Evolutionary conservation across 2,888 invertebrate genomes (phyloP), one percentile per base, ranked within the genome.

Genomic region (Formica aserva): DNA sequence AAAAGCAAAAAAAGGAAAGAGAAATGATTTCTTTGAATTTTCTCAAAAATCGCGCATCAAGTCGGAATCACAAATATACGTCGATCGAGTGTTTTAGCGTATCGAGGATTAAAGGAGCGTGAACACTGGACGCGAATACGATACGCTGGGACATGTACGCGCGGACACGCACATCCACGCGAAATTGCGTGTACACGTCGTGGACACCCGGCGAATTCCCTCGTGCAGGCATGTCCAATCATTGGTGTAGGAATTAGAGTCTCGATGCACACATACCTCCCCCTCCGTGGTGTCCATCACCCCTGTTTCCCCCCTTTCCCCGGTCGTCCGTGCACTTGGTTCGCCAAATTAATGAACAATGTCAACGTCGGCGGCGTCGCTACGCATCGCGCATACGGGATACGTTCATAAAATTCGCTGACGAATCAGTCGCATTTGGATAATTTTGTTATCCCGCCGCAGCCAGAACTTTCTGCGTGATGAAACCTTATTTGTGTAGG

Each of bases 301-400:
- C 67, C 57, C 8, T 55, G 35, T 35, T 32, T 45, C 65, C 29
- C 71, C 6, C 6, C 3, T 66, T 67, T 57, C 35, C 62, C 71
- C n/a, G 48, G 48, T 48, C 8, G 8, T n/a, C n/a, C 52, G n/a
- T 81, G 72, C 85, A 86, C 84, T 90, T 88, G 87, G 86, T 75
- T 67, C 82, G 60, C 32, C 78, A 72, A 90, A 89, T 90, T 89
- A 90, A 87, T 83, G 87, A 90, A 90, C 87, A 85, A 26, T 74
- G 84, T 83, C 74, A 74, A 83, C 85, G 82, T 85, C 85, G 87
- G 81, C 77, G 77, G 76, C 80, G 81, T 82, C 86, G 82, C 77
- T 69, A 86, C 80, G 69, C 22, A 32, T 32, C 67, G 11, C 83
- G 89, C 86, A 82, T 88, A 84, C 85, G 55, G 38, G 87, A 89